A percentile compares a stretch with the other conserved stretches of the same genome.
These are phyloP conservation scores for Mechanitis mazaeus DNA, from an alignment of 2,888 invertebrate genomes.

Conservation along the genomic window DNA sequence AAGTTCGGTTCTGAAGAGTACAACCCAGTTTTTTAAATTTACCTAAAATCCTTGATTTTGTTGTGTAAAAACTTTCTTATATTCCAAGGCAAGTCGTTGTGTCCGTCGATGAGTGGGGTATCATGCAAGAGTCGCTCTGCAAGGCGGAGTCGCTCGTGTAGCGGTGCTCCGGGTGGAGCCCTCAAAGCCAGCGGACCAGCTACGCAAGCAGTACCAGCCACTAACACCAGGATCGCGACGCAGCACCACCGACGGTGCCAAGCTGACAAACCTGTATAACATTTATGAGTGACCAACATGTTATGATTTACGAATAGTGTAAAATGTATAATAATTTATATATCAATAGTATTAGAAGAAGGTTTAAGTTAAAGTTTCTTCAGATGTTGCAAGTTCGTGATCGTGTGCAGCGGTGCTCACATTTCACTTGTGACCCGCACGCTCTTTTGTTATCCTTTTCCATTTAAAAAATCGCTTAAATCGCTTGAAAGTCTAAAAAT, in stretches of 20 bases:
- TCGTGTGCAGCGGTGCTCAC: no score
- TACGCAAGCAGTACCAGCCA: slow-evolving; percentile 87
- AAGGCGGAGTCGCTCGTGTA: slow-evolving; percentile 84
- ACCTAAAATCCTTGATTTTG: slow-evolving; percentile 89
- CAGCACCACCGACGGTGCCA: slow-evolving; percentile 85
- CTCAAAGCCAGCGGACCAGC: slow-evolving; percentile 87
- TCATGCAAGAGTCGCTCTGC: slow-evolving; percentile 84
- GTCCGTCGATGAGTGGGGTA: slow-evolving; percentile 88
- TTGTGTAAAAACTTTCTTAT: slow-evolving; percentile 93
- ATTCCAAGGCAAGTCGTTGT: slow-evolving; percentile 95
- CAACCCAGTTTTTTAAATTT: slow-evolving; percentile 32
- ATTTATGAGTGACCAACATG: background rate
- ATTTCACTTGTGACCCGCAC: no score
- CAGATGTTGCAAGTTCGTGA: no score
- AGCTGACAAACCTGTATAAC: slow-evolving; percentile 53
- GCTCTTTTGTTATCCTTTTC: no score
- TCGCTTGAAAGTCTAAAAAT: background rate
- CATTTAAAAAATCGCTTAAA: no score
- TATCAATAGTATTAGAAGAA: no score
- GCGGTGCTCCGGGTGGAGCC: slow-evolving; percentile 84
- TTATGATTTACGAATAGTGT: no score
- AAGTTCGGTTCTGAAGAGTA: background rate
- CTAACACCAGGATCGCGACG: slow-evolving; percentile 83
- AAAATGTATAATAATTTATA: no score
- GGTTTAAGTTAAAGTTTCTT: no score